Evolutionary conservation across 2,888 invertebrate genomes (phyloP), one percentile per base, ranked within the genome.

Genomic region (Zeuzera pyrina): DNA sequence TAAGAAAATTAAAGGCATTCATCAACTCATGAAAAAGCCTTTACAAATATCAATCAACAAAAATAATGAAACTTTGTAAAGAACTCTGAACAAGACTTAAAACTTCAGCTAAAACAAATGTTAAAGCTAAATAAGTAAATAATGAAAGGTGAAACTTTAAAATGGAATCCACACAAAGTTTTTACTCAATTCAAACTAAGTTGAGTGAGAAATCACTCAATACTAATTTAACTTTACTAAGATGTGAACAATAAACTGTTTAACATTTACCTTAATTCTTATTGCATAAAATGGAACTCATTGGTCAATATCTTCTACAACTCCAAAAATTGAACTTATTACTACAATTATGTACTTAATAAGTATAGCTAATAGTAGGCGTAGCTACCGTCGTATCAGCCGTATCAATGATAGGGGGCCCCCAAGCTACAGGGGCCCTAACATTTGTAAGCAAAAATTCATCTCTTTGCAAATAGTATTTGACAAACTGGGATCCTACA

Each of bases 91-190:
- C 54, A 61, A 54, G 47, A 43, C 38, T 38, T n/a, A 39, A 33
- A 45, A 48, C 45, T n/a, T 43, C 38, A 47, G 50, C 40, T 52
- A 55, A 52, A 64, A 66, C 59, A 66, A 69, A 62, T 48, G 55
- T 51, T 57, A 57, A 60, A 63, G 57, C 52, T 49, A 62, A 68
- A 67, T 59, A 65, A 55, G 65, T 60, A 58, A 63, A 68, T 69
- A 72, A 66, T 65, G 58, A 60, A 57, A 63, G 57, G 60, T 52
- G 47, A 51, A 71, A 74, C 58, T 76, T 73, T 54, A 47, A 54
- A 69, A 68, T 63, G 55, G 70, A 69, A 64, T 62, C 56, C 60
- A 67, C 69, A 60, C 55, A 57, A 71, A 70, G 54, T 73, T 70
- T 58, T 53, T 54, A 49, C 56, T 47, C 54, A 57, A 58, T 62